Conservation (phyloP, 1,140 invertebrate species). For the Drosophila sproati region DNA sequence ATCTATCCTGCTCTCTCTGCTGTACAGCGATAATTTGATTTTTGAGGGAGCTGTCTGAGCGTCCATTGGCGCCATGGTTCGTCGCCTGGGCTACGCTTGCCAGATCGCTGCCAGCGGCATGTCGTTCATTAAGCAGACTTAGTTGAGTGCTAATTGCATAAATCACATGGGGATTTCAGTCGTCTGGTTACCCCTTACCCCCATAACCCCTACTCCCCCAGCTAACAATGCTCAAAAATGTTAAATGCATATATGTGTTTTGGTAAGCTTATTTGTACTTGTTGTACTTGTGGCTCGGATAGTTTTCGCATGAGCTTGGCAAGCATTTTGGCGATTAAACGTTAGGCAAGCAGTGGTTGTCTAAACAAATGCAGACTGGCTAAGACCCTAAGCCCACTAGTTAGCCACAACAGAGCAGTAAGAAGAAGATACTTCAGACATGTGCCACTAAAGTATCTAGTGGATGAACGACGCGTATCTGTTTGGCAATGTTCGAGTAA, state of each 20-base stretch:
- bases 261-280: constrained; percentile 3
- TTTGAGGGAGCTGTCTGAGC: constrained; percentile 38
- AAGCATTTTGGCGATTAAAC: constrained; percentile 44
- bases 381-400: constrained; percentile 29
- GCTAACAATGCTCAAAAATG: constrained; percentile 3
- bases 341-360: constrained; percentile 2
- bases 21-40: constrained; percentile 41
- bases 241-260: constrained; percentile 14
- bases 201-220: neutral
- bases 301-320: constrained; percentile 31
- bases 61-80: constrained; percentile 45
- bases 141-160: constrained; percentile 80
- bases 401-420: constrained; percentile 27
- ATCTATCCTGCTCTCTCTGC: neutral
- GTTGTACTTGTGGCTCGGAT: neutral
- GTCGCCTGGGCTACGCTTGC: constrained; percentile 29
- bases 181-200: constrained; percentile 48
- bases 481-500: constrained; percentile 50
- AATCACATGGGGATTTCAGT: constrained; percentile 73
- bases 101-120: constrained; percentile 49
- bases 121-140: constrained; percentile 70
- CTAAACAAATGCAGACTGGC: constrained; percentile 52
- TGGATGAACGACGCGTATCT: constrained; percentile 24
- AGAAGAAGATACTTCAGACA: constrained; percentile 33
- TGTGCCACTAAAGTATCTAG: constrained; percentile 51